Base-by-base conservation (phyloP, 2,888 invertebrate genomes). In the Eristalis tenax region DNA sequence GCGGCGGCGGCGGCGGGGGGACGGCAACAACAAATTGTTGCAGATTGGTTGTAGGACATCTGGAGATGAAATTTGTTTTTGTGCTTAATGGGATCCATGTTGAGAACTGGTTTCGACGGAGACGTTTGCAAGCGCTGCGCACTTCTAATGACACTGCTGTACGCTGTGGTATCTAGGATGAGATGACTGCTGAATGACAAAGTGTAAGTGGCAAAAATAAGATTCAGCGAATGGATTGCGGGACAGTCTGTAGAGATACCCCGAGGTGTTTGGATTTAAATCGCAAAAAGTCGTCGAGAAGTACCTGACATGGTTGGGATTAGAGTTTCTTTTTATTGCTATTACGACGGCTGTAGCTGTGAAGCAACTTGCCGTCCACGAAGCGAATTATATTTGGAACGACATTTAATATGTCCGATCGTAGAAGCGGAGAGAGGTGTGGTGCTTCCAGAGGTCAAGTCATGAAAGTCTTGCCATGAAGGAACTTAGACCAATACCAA, bases 1-100 rank as follows among this genome's bases (percentile, higher is more conserved):
- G n/a, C 26, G 26, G 26, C 3, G 26, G 26, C 26, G 26, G n/a
- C n/a, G 26, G 18, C 4, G 32, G 66, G 74, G 57, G 28, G 32
- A 50, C 43, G 10, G 43, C 18, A 18, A 61, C 35, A 50, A 75
- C 69, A 50, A 81, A 75, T 75, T 50, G 56, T 56, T 81, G 68
- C 75, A 28, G 35, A 75, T 75, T 69, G 28, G 69, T 57, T 43
- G 40, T 40, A 32, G 69, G 75, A 81, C 75, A 64, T 18, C 64
- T 80, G 50, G 61, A 69, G 28, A 61, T 63, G 28, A 69, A 57
- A 69, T 81, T 69, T 57, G 68, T 81, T 64, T n/a, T 69, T 3
- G 63, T 32, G 15, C 63, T 77, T 63, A 69, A 69, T 69, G 35
- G 56, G 50, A 77, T 35, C 11, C 69, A 28, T 6, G n/a, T 26